A percentile compares a stretch with the other conserved stretches of the same genome.
These are phyloP conservation scores for Mesorhabditis spiculigera DNA, from an alignment of 2,888 invertebrate genomes.

Conservation along the genomic window DNA sequence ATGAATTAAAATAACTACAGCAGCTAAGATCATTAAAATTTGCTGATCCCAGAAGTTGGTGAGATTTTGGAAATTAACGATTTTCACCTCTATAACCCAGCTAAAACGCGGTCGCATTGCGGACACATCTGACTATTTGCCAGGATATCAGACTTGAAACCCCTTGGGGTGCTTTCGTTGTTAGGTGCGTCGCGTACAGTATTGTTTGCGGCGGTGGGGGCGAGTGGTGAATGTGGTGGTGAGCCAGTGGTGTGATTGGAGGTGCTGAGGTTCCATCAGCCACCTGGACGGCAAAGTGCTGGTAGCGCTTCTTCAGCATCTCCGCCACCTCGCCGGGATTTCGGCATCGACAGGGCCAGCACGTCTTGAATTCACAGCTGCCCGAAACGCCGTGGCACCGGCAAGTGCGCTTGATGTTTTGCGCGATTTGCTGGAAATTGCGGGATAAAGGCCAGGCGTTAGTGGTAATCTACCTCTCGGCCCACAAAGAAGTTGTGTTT, in stretches of 20 bases:
- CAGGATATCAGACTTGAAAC: no score
- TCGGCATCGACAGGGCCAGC: conserved; percentile 66
- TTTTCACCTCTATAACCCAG: no score
- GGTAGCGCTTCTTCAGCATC: conserved; percentile 65
- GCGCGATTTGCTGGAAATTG: conserved; percentile 38
- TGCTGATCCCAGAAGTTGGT: no score
- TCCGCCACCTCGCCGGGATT: conserved; percentile 65
- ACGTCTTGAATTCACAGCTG: conserved; percentile 67
- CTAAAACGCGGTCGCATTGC: no score
- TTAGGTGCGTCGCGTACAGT: no score
- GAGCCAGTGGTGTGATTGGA: neutral
- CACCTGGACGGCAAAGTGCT: conserved; percentile 63
- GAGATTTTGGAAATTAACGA: no score
- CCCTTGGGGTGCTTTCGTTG: no score
- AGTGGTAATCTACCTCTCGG: conserved; percentile 71
- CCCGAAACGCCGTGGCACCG: conserved; percentile 68
- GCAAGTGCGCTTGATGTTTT: conserved; percentile 64
- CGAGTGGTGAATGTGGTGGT: no score
- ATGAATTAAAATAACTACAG: no score
- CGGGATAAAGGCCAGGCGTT: neutral
- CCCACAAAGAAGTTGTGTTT: conserved; percentile 93
- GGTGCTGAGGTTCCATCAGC: neutral
- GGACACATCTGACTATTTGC: no score
- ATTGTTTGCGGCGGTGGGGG: no score
- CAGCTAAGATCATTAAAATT: no score